Base-by-base conservation (phyloP, 2,888 invertebrate species). In the Caenorhabditis virilis region DNA sequence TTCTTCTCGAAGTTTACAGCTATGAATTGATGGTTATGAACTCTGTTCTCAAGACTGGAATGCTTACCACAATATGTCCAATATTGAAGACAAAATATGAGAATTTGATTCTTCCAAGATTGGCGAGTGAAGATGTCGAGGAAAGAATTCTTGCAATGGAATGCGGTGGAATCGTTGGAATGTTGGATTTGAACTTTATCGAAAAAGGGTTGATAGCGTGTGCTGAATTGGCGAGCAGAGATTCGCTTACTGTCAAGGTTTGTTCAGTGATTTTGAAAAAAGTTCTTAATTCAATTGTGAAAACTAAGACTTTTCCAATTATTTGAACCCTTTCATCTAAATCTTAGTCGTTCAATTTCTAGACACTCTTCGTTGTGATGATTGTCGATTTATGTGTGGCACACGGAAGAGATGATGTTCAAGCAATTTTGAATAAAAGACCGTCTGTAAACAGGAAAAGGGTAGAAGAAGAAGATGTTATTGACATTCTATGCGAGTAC, bases 1-100 rank as follows among this genome's bases (percentile, higher is more conserved):
- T 33, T 13, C 25, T n/a, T 1, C 13, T n/a, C 1, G 16, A 45
- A 6, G 35, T 63, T 11, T 52, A 53, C 13, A 18, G 23, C 2
- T 58, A 50, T 36, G 46, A 57, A 20, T 5, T 63, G 18, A 35
- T 50, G 35, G 18, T 63, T 2, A 23, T 63, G 13, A 63, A 63
- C 41, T n/a, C 57, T 2, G 9, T 45, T 0, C 11, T 63, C 30
- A 63, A 63, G 13, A 41, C 53, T 1, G 57, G 46, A 18, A 26
- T 57, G 20, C 26, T 63, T 39, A 38, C 35, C n/a, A 23, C 22
- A 15, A 49, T 49, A 23, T 30, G 13, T 2, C 4, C 26, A 1
- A 52, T 51, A 18, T 35, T 52, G 16, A 22, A 56, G 4, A 4
- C 35, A 1, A 26, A 52, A 20, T 56, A 62, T n/a, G 16, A 20